Conservation (phyloP, 1,140 invertebrate genomes). For the Eriocheir sinensis region DNA sequence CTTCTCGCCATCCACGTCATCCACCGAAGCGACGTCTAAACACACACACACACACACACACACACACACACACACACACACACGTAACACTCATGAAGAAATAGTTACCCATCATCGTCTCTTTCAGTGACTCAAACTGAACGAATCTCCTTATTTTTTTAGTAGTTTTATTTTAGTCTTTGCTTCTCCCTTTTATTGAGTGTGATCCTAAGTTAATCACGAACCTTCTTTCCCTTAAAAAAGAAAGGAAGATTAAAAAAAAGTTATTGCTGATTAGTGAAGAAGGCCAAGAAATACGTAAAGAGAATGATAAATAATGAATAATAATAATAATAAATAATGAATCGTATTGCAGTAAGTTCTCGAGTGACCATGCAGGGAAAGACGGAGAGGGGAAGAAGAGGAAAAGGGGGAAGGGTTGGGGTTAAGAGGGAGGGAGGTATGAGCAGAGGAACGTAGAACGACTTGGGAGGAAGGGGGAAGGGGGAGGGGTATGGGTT, state of each 20-base stretch:
- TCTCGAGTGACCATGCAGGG: too few species aligned
- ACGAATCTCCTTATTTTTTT: not conserved
- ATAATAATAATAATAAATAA: too few species aligned
- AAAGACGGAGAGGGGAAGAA: too few species aligned
- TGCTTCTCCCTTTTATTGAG: not conserved
- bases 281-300: not conserved
- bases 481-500: not conserved
- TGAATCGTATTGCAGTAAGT: too few species aligned
- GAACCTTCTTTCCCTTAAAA: too few species aligned
- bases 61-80: not conserved
- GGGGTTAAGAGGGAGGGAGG: not conserved
- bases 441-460: not conserved
- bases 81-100: too few species aligned
- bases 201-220: too few species aligned
- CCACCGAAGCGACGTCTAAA: not conserved
- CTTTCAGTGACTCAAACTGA: not conserved
- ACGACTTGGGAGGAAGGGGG: constrained; percentile 26
- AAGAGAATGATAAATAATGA: too few species aligned
- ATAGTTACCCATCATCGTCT: not conserved
- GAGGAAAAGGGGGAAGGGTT: too few species aligned
- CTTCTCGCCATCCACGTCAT: not conserved
- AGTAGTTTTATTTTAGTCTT: not conserved
- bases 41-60: constrained; percentile 21
- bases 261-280: too few species aligned
- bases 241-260: too few species aligned